These are phyloP conservation scores for Apodemia duryi DNA, from an alignment of 2,888 invertebrate species.

Conservation along the genomic window DNA sequence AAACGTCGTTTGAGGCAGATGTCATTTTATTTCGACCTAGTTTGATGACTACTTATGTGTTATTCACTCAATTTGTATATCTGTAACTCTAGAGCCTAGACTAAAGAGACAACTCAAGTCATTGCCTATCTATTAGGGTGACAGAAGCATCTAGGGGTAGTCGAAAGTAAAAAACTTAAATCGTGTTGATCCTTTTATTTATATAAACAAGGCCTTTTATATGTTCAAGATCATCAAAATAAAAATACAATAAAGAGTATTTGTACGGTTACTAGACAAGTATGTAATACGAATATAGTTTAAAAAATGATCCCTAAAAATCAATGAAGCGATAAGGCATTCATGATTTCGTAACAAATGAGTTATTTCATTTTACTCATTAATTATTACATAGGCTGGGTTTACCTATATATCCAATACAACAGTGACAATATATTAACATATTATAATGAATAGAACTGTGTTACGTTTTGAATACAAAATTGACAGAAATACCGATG, in stretches of 20 bases:
- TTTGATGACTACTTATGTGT: too few species aligned
- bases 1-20: too few species aligned
- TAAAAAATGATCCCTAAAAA: background rate
- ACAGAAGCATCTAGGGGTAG: background rate
- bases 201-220: constrained; percentile 7
- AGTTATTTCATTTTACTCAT: background rate
- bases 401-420: background rate
- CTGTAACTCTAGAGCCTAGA: too few species aligned
- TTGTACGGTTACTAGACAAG: constrained; percentile 9
- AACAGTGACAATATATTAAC: background rate
- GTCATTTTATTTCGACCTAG: too few species aligned
- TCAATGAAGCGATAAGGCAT: background rate
- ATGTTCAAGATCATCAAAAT: constrained; percentile 12
- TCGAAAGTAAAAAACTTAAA: background rate
- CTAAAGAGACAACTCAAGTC: too few species aligned
- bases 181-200: constrained; percentile 1
- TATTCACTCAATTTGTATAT: too few species aligned
- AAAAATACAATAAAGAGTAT: constrained; percentile 13
- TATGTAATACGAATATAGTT: background rate
- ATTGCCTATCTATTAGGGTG: too few species aligned
- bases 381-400: background rate
- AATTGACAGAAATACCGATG: too few species aligned
- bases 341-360: background rate
- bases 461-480: too few species aligned
- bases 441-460: background rate